A percentile compares a stretch with the other conserved stretches of the same genome.
Evolutionary conservation across 2,888 invertebrate genomes (phyloP).

Genomic region (Diaprepes abbreviatus): DNA sequence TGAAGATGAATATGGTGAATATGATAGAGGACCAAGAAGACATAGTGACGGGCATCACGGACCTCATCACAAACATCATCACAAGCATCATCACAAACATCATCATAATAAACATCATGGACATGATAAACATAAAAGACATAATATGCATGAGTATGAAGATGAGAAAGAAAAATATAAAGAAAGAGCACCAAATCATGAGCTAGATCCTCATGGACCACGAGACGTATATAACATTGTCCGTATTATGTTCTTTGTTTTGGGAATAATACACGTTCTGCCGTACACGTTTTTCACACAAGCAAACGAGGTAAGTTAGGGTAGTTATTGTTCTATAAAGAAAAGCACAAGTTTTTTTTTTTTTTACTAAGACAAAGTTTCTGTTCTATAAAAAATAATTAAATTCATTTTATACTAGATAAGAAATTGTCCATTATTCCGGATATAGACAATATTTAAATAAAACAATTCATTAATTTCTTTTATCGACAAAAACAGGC

Average conservation of each 20-base stretch:
- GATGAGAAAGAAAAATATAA: neutral
- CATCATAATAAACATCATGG: neutral
- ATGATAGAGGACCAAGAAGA: neutral
- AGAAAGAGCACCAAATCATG: neutral
- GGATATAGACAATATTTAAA: too few species aligned
- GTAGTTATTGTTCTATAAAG: too few species aligned
- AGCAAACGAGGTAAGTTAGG: constrained; percentile 52
- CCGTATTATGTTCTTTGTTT: constrained; percentile 43
- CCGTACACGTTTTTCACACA: constrained; percentile 51
- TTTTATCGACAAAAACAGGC: too few species aligned
- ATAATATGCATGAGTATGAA: neutral
- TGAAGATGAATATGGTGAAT: neutral
- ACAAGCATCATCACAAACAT: neutral
- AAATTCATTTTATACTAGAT: too few species aligned
- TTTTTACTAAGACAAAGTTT: too few species aligned
- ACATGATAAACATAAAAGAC: neutral
- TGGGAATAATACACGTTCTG: constrained; percentile 50
- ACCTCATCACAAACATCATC: neutral
- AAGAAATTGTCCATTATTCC: too few species aligned
- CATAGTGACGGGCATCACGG: neutral
- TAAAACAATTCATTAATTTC: too few species aligned
- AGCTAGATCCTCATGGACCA: constrained; percentile 3
- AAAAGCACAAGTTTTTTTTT: too few species aligned
- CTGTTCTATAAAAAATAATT: too few species aligned
- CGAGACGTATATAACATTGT: constrained; percentile 46